These are phyloP conservation scores for Eurystomus glaucurus DNA, from an alignment of 2,797 vertebrate genomes.

Conservation along the genomic window DNA sequence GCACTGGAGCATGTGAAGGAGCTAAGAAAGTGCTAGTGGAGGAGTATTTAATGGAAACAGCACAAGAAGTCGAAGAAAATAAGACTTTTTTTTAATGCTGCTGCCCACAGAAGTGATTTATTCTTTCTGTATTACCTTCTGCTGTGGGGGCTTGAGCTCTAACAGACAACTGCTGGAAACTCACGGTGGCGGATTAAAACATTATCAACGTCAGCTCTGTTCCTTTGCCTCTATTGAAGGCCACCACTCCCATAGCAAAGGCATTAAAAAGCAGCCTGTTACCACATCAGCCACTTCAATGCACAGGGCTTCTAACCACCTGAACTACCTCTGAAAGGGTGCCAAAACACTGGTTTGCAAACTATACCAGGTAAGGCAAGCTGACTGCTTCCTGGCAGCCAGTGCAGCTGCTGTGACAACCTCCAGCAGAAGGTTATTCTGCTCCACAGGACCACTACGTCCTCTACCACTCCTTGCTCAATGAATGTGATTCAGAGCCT, in stretches of 20 bases:
- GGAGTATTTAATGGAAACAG: not conserved
- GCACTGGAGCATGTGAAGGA: not conserved
- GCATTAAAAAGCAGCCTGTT: not conserved
- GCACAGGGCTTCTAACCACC: not conserved
- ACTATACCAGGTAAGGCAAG: not conserved
- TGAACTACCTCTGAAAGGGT: not conserved
- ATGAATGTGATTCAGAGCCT: not conserved
- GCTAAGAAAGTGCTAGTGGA: not conserved
- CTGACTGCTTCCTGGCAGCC: not conserved
- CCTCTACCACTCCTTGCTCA: not conserved
- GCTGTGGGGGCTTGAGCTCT: not conserved
- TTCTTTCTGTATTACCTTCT: not conserved
- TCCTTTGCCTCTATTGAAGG: not conserved
- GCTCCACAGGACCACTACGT: rapidly evolving
- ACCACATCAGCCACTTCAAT: not conserved
- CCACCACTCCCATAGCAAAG: not conserved
- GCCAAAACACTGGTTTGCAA: not conserved
- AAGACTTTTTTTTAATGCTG: not conserved
- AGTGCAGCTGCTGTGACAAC: rapidly evolving
- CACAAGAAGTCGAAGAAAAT: not conserved
- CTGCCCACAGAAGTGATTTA: not conserved
- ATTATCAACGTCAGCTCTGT: not conserved
- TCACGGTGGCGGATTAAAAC: not conserved
- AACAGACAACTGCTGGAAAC: not conserved
- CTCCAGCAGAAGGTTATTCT: not conserved